These are phyloP conservation scores for Drosophila yakuba DNA, from an alignment of 1,140 invertebrate genomes.

Conservation along the genomic window DNA sequence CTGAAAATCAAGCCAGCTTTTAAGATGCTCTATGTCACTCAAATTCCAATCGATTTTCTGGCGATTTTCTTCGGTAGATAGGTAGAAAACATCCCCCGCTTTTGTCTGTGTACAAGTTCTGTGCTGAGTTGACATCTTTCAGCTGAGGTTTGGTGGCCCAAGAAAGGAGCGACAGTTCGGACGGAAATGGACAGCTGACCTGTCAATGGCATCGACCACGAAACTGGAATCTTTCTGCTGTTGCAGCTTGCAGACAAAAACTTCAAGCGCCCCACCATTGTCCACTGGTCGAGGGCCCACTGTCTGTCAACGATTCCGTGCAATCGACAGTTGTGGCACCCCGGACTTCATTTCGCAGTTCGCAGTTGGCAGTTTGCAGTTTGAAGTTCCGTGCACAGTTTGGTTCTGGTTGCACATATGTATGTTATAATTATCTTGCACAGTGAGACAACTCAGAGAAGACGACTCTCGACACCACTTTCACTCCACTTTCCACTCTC, in stretches of 20 bases:
- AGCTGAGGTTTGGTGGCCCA: conserved; percentile 19
- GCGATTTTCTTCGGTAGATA: neutral
- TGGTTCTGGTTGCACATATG: conserved; percentile 15
- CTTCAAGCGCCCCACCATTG: conserved; percentile 24
- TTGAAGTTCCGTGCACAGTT: neutral
- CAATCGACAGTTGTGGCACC: conserved; percentile 8
- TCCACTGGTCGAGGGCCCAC: conserved; percentile 36
- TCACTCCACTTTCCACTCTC: conserved; percentile 17
- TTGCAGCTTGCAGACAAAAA: conserved; percentile 59
- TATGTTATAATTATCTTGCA: conserved; percentile 78
- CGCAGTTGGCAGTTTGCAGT: no score
- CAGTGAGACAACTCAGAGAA: conserved; percentile 51
- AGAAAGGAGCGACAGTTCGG: neutral
- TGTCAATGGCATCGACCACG: conserved; percentile 67
- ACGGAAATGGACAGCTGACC: conserved; percentile 34
- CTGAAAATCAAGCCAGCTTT: no score
- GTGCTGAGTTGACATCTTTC: conserved; percentile 67
- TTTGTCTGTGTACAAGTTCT: neutral
- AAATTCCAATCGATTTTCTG: neutral
- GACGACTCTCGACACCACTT: conserved; percentile 40
- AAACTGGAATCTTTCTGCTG: conserved; percentile 42
- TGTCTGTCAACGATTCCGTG: neutral
- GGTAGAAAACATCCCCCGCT: neutral
- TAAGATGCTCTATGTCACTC: no score
- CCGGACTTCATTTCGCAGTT: conserved; percentile 7